Percentiles rank a stretch among this genome's conserved stretches.
phyloP scores from a whole-genome alignment of 2,888 invertebrate genomes.

The Augochlorella aurata region DNA sequence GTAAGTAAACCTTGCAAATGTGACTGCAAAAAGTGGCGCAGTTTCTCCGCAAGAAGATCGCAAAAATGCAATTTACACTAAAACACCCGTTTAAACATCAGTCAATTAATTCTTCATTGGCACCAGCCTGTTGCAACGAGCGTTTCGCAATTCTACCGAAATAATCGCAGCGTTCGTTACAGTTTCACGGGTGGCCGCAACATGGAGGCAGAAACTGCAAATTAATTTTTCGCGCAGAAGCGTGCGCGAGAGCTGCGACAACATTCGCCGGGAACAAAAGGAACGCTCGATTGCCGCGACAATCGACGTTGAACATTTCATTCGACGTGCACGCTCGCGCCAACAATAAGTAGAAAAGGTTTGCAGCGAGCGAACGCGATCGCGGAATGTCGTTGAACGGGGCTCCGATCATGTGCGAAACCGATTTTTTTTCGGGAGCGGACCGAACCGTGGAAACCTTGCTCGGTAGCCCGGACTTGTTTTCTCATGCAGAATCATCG shows the following conservation, averaged over 20 bases:
- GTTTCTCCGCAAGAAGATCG: no score
- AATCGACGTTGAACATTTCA: not conserved
- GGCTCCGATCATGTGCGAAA: not conserved
- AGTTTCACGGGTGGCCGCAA: not conserved
- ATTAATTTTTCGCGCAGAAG: not conserved
- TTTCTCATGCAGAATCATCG: not conserved
- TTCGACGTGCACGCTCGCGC: not conserved
- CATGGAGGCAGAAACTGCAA: not conserved
- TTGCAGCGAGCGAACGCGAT: not conserved
- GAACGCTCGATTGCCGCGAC: no score
- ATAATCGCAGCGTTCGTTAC: not conserved
- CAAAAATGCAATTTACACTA: no score
- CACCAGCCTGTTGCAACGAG: not conserved
- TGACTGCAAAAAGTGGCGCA: no score
- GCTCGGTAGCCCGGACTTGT: not conserved
- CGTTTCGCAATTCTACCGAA: not conserved
- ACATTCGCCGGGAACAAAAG: not conserved
- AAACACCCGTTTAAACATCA: not conserved
- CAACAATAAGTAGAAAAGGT: not conserved
- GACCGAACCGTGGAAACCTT: not conserved
- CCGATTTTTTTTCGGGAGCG: not conserved
- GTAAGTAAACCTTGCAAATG: no score
- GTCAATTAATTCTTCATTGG: not conserved
- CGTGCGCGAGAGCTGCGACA: not conserved
- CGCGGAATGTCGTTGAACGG: not conserved